Evolutionary conservation across 2,888 invertebrate species (phyloP).

Genomic region (Horisme vitalbata): DNA sequence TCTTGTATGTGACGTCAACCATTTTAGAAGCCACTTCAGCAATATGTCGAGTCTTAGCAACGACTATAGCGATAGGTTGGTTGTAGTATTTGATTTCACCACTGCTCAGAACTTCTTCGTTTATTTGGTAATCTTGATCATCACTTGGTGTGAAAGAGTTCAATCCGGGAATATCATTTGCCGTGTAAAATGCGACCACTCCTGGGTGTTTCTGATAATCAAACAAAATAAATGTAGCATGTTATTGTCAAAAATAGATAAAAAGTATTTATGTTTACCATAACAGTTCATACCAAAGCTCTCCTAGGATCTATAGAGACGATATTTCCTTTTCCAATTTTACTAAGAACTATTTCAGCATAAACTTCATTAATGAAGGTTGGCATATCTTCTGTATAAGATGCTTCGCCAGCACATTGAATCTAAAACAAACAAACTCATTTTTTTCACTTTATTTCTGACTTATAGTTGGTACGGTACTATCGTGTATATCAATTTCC

Average conservation of each 20-base stretch:
- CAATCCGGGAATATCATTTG: constrained; percentile 86
- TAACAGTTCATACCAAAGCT: constrained; percentile 81
- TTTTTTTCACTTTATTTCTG: background rate
- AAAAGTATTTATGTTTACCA: too few relatives aligned
- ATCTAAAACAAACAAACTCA: constrained; percentile 40
- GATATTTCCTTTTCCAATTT: constrained; percentile 79
- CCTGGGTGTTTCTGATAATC: constrained; percentile 82
- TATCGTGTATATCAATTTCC: constrained; percentile 2
- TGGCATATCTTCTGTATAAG: constrained; percentile 85
- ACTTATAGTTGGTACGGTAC: too few relatives aligned
- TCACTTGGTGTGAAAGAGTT: constrained; percentile 74
- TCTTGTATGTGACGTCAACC: constrained; percentile 78
- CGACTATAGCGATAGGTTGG: constrained; percentile 86
- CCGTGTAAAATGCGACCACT: constrained; percentile 84
- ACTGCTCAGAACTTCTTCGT: constrained; percentile 75
- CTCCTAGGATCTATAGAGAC: constrained; percentile 81
- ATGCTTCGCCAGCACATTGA: constrained; percentile 86
- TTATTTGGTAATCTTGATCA: constrained; percentile 20
- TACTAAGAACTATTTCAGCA: constrained; percentile 85
- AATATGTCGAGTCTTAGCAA: constrained; percentile 77
- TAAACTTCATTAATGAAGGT: constrained; percentile 83
- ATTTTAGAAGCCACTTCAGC: constrained; percentile 81
- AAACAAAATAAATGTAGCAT: background rate
- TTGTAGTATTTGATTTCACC: constrained; percentile 82
- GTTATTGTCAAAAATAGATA: background rate